Base-by-base conservation (phyloP, 2,888 invertebrate species). In the Andrena bicolor region DNA sequence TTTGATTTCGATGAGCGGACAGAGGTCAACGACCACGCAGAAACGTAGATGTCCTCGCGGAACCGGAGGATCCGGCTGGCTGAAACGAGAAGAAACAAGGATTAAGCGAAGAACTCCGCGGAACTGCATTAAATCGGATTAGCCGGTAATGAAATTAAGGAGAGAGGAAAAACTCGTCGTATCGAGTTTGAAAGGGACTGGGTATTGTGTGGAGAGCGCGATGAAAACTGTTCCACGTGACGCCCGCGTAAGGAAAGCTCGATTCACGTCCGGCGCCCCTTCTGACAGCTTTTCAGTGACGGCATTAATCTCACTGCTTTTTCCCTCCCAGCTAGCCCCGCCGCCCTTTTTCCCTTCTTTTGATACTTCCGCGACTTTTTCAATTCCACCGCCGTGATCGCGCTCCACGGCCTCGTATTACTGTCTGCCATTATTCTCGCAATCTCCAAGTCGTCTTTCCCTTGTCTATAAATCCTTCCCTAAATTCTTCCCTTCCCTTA, bases 241-340 rank as follows among this genome's bases (percentile, higher is more conserved):
- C 51, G 66, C 23, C 56, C 61, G 58, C 20, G 65, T 51, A 73
- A 77, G 65, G 56, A 58, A 73, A 63, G 41, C 72, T 80, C 72
- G 69, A 84, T 83, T 73, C 77, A 63, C 49, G 65, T 64, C 48
- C 51, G 16, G n/a, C 53, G 30, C 65, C 32, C 63, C 56, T 60
- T 70, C 51, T 56, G 83, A 80, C 82, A 71, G 70, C 72, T 75
- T 70, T 80, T 66, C 65, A 30, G 53, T 60, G 80, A 75, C 72
- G 64, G 73, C 72, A 35, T 82, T 79, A 78, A 85, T 82, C 77
- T 72, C 74, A 30, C 60, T 10, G 8, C 58, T 53, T 51, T 35
- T 23, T 32, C 76, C 16, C 20, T 56, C 2, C 35, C 53, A 13
- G 10, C 28, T 4, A n/a, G 2, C 10, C 20, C 30, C n/a, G 0